Conservation (phyloP, 2,113 vertebrate genomes). For the Microtus richardsoni region DNA sequence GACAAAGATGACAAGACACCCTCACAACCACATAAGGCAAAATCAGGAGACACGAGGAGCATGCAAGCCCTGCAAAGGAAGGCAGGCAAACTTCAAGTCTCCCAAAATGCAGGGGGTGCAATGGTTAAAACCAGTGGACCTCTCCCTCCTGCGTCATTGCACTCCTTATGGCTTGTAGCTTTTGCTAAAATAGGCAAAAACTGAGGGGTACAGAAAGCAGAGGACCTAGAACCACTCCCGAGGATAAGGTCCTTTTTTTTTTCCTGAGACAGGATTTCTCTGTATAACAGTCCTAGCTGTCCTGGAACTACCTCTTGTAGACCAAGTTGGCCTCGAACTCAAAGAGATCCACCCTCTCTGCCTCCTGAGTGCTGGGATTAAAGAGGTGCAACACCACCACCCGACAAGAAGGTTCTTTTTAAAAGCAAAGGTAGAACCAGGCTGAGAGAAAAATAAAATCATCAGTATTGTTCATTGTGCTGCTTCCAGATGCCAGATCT, state of each 20-base stretch:
- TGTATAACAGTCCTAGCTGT: too few relatives aligned
- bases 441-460: neutral
- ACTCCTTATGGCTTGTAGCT: neutral
- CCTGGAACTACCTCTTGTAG: too few relatives aligned
- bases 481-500: neutral
- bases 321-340: too few relatives aligned
- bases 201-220: neutral
- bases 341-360: too few relatives aligned
- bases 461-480: neutral
- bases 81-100: neutral
- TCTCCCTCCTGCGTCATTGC: rapidly evolving
- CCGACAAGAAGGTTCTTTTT: neutral
- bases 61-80: neutral
- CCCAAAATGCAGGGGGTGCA: rapidly evolving
- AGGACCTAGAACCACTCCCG: neutral
- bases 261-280: too few relatives aligned
- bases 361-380: too few relatives aligned
- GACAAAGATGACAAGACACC: neutral
- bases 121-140: rapidly evolving
- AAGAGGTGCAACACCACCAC: too few relatives aligned
- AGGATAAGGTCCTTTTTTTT: too few relatives aligned
- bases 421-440: neutral
- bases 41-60: neutral
- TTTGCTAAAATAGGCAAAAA: neutral
- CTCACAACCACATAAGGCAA: neutral